These are phyloP conservation scores for Drosophila persimilis DNA, from an alignment of 1,140 invertebrate genomes.

Conservation along the genomic window DNA sequence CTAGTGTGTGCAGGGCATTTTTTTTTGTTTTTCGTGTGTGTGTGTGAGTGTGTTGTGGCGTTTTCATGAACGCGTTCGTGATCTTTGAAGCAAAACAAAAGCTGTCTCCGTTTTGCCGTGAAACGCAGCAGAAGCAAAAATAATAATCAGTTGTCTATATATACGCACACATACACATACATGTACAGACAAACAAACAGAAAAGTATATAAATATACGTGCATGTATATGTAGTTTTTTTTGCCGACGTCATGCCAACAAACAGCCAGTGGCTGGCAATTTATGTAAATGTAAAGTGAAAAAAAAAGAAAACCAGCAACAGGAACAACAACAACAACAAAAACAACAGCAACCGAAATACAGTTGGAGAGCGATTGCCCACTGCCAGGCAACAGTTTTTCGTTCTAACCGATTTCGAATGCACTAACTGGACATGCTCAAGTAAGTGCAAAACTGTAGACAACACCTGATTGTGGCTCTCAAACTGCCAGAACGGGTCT, in stretches of 20 bases:
- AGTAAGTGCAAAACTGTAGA: constrained; percentile 57
- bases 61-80: constrained; percentile 80
- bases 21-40: not conserved
- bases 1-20: constrained; percentile 5
- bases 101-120: constrained; percentile 58
- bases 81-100: constrained; percentile 81
- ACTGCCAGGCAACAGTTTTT: constrained; percentile 3
- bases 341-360: constrained; percentile 24
- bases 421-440: constrained; percentile 58
- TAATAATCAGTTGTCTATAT: constrained; percentile 39
- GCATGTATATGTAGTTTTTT: constrained; percentile 23
- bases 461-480: constrained; percentile 51
- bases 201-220: constrained; percentile 15
- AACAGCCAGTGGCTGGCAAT: constrained; percentile 61
- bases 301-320: constrained; percentile 21
- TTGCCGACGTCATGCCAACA: constrained; percentile 65
- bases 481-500: constrained; percentile 43
- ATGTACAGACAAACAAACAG: constrained; percentile 13
- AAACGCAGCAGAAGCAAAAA: constrained; percentile 52
- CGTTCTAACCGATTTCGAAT: constrained; percentile 53
- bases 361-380: constrained; percentile 15
- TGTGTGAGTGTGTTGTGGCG: constrained; percentile 38
- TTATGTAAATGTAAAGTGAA: constrained; percentile 66
- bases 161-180: not conserved
- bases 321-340: constrained; percentile 2